Percentiles rank a stretch among this genome's conserved stretches.
Conservation (phyloP, 2,113 vertebrate species). For the Blennius ocellaris region DNA sequence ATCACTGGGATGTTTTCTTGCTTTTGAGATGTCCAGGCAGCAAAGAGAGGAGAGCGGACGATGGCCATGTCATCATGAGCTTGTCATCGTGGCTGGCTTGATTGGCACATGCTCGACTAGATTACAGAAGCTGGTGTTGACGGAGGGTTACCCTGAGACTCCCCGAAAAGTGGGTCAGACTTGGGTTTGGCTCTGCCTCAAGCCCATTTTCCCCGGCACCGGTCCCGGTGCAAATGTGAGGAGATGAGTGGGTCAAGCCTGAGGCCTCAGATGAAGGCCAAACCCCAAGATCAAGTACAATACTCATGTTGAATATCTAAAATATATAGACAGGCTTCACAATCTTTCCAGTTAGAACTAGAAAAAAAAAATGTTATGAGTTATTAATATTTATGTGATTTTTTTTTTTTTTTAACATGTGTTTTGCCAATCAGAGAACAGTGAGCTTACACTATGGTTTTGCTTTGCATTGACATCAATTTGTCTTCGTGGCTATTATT, state of each 20-base stretch:
- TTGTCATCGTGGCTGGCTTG: conserved; percentile 72
- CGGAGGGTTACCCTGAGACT: conserved; percentile 69
- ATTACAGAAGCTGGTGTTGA: conserved; percentile 77
- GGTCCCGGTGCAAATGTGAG: conserved; percentile 47
- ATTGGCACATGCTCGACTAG: conserved; percentile 77
- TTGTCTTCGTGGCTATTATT: too few relatives aligned
- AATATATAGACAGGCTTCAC: not conserved
- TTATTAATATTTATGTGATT: not conserved
- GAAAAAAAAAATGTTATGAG: not conserved
- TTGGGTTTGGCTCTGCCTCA: conserved; percentile 45
- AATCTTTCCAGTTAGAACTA: not conserved
- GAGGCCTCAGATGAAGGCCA: conserved; percentile 57
- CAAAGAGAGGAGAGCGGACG: conserved; percentile 56
- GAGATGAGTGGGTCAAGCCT: conserved; percentile 49
- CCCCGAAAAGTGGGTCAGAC: conserved; percentile 75
- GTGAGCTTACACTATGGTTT: too few relatives aligned
- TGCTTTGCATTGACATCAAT: too few relatives aligned
- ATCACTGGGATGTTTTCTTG: conserved; percentile 72
- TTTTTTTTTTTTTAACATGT: not conserved
- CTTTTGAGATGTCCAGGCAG: conserved; percentile 71
- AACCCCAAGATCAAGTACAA: conserved; percentile 7
- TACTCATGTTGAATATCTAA: conserved; percentile 22
- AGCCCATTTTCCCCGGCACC: conserved; percentile 48
- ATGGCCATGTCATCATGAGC: conserved; percentile 70
- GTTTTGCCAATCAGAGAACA: too few relatives aligned